Conservation (phyloP, 2,113 vertebrate species). For the Daubentonia madagascariensis region DNA sequence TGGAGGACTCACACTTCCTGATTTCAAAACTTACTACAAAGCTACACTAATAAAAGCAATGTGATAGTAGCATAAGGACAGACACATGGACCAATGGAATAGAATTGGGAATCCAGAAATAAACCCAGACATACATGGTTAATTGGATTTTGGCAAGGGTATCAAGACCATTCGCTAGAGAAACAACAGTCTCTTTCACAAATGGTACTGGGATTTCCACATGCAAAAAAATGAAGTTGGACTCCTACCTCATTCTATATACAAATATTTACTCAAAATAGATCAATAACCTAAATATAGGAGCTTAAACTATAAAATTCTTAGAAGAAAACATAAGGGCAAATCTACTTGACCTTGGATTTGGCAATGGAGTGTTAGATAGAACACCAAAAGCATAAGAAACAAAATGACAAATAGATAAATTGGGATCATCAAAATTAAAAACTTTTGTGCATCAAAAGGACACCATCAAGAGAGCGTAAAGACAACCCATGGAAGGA, state of each 20-base stretch:
- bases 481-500: not conserved
- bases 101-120: not conserved
- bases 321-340: not conserved
- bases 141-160: not conserved
- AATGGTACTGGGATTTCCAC: not conserved
- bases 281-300: not conserved
- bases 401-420: not conserved
- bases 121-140: not conserved
- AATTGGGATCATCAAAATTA: not conserved
- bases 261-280: not conserved
- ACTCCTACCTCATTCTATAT: not conserved
- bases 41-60: not conserved
- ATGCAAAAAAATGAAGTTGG: not conserved
- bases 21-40: conserved; percentile 22
- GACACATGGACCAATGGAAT: not conserved
- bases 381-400: not conserved
- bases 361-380: not conserved
- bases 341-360: not conserved
- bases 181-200: not conserved
- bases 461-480: not conserved
- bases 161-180: not conserved
- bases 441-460: not conserved
- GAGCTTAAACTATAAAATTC: not conserved
- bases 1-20: not conserved
- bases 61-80: not conserved